Conservation (phyloP, 2,888 invertebrate species). For the Chrysomela aeneicollis region DNA sequence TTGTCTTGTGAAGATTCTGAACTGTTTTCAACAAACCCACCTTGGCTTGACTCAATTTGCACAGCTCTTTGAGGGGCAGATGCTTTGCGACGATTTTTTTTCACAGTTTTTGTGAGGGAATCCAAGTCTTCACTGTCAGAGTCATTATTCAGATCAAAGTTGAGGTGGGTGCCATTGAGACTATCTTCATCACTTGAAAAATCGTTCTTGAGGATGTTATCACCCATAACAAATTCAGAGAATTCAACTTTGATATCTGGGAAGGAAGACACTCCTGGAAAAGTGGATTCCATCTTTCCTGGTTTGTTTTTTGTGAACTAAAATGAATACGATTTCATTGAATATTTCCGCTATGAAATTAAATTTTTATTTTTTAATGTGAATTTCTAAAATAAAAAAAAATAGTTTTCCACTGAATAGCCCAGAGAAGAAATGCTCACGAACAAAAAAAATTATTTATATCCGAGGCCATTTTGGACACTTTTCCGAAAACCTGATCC, state of each 20-base stretch:
- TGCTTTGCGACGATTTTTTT: conserved; percentile 54
- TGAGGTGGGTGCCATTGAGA: conserved; percentile 35
- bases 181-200: conserved; percentile 46
- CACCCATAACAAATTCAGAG: conserved; percentile 43
- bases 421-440: too few relatives aligned
- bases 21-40: conserved; percentile 47
- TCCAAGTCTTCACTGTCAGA: conserved; percentile 44
- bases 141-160: conserved; percentile 41
- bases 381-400: too few relatives aligned
- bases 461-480: conserved; percentile 26
- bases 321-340: background rate
- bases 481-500: too few relatives aligned
- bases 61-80: conserved; percentile 54
- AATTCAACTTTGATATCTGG: conserved; percentile 48
- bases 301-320: conserved; percentile 16
- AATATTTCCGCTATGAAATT: too few relatives aligned
- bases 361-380: too few relatives aligned
- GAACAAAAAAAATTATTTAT: conserved; percentile 11
- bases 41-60: conserved; percentile 49
- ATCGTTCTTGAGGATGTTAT: conserved; percentile 41
- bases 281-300: conserved; percentile 26
- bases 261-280: conserved; percentile 30
- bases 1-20: conserved; percentile 54
- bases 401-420: too few relatives aligned
- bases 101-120: conserved; percentile 33